Evolutionary conservation across 2,888 invertebrate species (phyloP).

Genomic region (Thelaira solivaga): DNA sequence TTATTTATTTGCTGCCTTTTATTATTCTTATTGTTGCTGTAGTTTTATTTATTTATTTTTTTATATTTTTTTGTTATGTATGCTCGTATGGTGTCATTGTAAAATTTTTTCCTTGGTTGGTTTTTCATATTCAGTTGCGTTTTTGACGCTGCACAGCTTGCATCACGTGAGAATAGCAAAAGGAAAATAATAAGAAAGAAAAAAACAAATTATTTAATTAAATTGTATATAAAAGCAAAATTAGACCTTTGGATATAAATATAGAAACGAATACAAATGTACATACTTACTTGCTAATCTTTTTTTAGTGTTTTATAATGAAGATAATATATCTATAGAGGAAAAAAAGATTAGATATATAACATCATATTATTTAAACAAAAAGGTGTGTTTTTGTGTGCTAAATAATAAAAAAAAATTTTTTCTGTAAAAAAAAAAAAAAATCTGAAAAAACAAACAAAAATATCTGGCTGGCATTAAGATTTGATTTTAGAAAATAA

Average conservation of each 20-base stretch:
- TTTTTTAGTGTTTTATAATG: constrained; percentile 19
- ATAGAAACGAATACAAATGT: constrained; percentile 11
- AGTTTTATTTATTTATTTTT: constrained; percentile 11
- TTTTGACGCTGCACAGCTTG: constrained; percentile 63
- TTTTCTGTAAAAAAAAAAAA: constrained; percentile 2
- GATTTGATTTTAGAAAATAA: not conserved
- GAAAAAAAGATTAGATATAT: no score
- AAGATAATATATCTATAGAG: not conserved
- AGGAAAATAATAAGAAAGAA: not conserved
- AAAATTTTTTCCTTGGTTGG: constrained; percentile 59
- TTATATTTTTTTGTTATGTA: constrained; percentile 35
- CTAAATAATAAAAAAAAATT: not conserved
- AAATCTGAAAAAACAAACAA: not conserved
- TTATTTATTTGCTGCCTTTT: not conserved
- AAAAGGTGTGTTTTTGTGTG: not conserved
- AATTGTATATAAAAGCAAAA: constrained; percentile 21
- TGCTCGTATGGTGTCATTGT: constrained; percentile 59
- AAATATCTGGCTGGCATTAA: not conserved
- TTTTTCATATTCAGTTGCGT: constrained; percentile 62
- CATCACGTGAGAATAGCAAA: constrained; percentile 59
- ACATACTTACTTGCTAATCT: constrained; percentile 15
- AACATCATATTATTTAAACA: not conserved
- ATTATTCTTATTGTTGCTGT: not conserved
- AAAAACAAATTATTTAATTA: not conserved
- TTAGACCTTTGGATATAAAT: constrained; percentile 37